A percentile compares a stretch with the other conserved stretches of the same genome.
phyloP scores from a whole-genome alignment of 30 jellyfish, hydroid and myxozoan genomes.

The Chironex yamaguchii region DNA sequence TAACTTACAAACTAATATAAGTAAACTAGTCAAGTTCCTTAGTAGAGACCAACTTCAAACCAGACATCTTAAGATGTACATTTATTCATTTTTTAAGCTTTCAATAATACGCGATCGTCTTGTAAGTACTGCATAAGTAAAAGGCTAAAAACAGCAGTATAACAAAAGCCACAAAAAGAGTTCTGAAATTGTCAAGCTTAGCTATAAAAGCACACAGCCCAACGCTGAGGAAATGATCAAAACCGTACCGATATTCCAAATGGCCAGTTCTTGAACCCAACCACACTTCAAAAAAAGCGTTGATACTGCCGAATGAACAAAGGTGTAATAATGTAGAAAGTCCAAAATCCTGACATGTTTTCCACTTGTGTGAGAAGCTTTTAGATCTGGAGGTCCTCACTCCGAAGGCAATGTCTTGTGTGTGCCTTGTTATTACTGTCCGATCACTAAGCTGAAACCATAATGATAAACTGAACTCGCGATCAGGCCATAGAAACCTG shows the following conservation, averaged over 20 bases:
- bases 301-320: conserved; percentile 85
- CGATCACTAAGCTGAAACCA: conserved; percentile 82
- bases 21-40: too few relatives aligned
- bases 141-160: too few relatives aligned
- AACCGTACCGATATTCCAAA: conserved; percentile 84
- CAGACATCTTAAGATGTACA: too few relatives aligned
- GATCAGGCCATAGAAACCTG: conserved; percentile 89
- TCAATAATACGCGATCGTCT: too few relatives aligned
- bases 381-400: neutral
- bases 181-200: too few relatives aligned
- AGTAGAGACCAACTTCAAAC: too few relatives aligned
- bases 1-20: too few relatives aligned
- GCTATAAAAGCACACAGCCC: too few relatives aligned
- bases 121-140: too few relatives aligned
- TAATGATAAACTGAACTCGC: conserved; percentile 82
- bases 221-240: too few relatives aligned
- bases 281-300: conserved; percentile 97
- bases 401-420: neutral
- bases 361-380: neutral
- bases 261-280: conserved; percentile 73
- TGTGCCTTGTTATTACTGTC: neutral
- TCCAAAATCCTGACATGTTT: conserved; percentile 3
- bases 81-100: too few relatives aligned
- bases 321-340: conserved; percentile 52
- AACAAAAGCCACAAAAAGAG: too few relatives aligned